Base-by-base conservation (phyloP, 2,113 vertebrate genomes). In the Hiodon alosoides region DNA sequence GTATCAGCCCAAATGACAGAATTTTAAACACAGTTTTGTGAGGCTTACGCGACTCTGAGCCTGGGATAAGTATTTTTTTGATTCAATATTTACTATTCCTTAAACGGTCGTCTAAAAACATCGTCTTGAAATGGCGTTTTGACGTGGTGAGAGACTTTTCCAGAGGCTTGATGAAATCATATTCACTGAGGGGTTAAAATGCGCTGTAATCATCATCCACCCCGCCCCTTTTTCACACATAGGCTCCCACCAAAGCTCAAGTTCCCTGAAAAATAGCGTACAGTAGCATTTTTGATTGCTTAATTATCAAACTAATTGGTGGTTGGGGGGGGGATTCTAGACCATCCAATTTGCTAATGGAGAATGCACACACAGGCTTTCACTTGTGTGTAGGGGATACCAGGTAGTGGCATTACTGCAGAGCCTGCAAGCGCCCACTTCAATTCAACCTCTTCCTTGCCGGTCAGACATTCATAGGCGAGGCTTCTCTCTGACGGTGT, bases 21-120 rank as follows among this genome's bases (percentile, higher is more conserved):
- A n/a, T n/a, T n/a, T n/a, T n/a, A n/a, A n/a, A 8, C 2, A 11
- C 64, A 66, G 64, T 9, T 47, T 17, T 16, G 13, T 52, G 59
- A 74, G 74, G 48, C 46, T 75, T 78, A 3, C 54, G 65, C 75
- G 10, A 1, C 54, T 17, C 48, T 78, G 50, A 48, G 73, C 57
- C 69, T 80, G 11, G 46, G n/a, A 74, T 64, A 76, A 77, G 73
- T 76, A 79, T 81, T 69, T 11, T 67, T 80, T 31, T 78, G 57
- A 83, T 74, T 72, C 78, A 71, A 73, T 14, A 31, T 31, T 31
- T 31, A 31, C 31, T 31, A 4, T 76, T 73, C 82, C 80, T 85
- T 67, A 87, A 85, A 79, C 76, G 13, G 78, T 54, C 75, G 78
- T 86, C 82, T 81, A 52, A 13, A 73, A 81, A 72, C 72, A 67